Base-by-base conservation (phyloP, 2,797 vertebrate genomes). In the Decapterus maruadsi region DNA sequence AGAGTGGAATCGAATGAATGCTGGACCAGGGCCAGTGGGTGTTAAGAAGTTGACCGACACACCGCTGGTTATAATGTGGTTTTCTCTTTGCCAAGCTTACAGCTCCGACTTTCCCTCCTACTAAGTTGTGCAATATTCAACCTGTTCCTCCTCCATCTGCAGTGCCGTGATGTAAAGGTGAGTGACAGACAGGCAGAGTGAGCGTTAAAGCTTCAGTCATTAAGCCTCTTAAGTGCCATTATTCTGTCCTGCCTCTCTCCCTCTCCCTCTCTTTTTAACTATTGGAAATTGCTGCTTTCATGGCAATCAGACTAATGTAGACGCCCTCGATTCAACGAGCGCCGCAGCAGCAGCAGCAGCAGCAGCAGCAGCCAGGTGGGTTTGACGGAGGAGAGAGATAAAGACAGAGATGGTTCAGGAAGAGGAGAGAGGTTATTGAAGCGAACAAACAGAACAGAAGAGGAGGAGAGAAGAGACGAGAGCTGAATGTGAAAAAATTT, bases 251-350 rank as follows among this genome's bases (percentile, higher is more conserved):
- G 31, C 31, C 51, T 51, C n/a, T 50, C 66, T 68, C 80, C 31
- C 31, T 34, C 51, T 51, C 66, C n/a, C 8, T 73, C 22, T 57
- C 34, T 17, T 68, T 75, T 55, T 54, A n/a, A 50, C 66, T 68
- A 57, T 67, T 77, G 51, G 72, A 63, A 65, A 56, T 36, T 58
- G 56, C 67, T 43, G 53, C 80, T 71, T 81, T 89, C 68, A 83
- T 20, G 59, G 71, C 73, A 73, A 82, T 77, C 80, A 79, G 66
- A 72, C 71, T 78, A 85, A 87, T 85, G 86, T 13, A 45, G 62
- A 68, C 78, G 1, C 76, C 78, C 67, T 67, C 38, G 56, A 72
- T 53, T 77, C 71, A 55, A 26, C 26, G 26, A 26, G 26, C 26
- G 26, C 31, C 3, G 31, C 31, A 34, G 31, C 31, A 34, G 57